These are phyloP conservation scores for Vireo griseus DNA, from an alignment of 2,797 vertebrate species.

Conservation along the genomic window DNA sequence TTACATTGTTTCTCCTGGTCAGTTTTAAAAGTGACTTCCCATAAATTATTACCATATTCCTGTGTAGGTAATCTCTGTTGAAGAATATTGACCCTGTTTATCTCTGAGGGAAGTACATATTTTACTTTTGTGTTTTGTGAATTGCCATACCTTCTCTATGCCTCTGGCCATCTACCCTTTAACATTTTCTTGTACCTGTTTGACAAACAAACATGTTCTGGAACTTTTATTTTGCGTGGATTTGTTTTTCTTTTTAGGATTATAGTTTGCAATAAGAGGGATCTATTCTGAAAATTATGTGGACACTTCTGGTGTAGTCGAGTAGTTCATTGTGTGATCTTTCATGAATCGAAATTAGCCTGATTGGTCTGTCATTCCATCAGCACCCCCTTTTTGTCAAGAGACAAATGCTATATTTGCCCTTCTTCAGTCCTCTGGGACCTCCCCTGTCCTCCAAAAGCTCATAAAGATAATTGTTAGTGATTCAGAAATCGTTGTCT, in stretches of 20 bases:
- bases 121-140: background rate
- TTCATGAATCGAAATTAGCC: background rate
- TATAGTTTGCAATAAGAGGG: background rate
- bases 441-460: background rate
- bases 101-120: background rate
- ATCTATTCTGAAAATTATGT: background rate
- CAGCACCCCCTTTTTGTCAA: background rate
- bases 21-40: background rate
- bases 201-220: background rate
- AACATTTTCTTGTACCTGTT: background rate
- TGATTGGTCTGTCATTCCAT: background rate
- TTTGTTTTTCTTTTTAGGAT: background rate
- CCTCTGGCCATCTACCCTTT: background rate
- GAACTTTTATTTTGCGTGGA: background rate
- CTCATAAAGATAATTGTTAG: slow-evolving; percentile 8
- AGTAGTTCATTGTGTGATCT: background rate
- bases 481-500: background rate
- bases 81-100: background rate
- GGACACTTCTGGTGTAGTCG: background rate
- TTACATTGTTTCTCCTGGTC: background rate
- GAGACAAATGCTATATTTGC: background rate
- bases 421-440: background rate
- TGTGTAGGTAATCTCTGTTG: background rate
- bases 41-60: background rate
- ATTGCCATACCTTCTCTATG: background rate